Evolutionary conservation across 2,888 invertebrate species (phyloP).

Genomic region (Drosophila putrida): DNA sequence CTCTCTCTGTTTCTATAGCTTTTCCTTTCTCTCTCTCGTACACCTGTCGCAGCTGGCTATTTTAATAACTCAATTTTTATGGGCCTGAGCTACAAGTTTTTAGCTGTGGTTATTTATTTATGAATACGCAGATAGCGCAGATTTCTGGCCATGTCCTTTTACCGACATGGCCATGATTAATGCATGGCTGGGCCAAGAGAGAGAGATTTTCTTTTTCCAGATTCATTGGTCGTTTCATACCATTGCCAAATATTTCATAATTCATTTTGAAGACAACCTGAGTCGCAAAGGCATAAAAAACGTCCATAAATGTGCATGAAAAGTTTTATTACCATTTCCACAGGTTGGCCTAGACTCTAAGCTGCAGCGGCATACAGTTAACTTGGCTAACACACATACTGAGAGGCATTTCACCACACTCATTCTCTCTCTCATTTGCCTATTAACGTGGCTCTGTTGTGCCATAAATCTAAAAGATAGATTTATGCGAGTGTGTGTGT

Average conservation of each 20-base stretch:
- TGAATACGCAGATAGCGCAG: conserved; percentile 44
- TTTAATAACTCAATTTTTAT: conserved; percentile 79
- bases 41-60: conserved; percentile 51
- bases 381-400: conserved; percentile 25
- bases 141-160: conserved; percentile 62
- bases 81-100: conserved; percentile 48
- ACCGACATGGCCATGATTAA: conserved; percentile 66
- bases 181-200: conserved; percentile 38
- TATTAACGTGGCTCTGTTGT: conserved; percentile 70
- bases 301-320: conserved; percentile 67
- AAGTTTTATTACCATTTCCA: conserved; percentile 75
- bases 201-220: conserved; percentile 39
- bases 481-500: conserved; percentile 60
- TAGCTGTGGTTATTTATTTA: conserved; percentile 53
- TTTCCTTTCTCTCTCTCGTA: conserved; percentile 1
- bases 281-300: conserved; percentile 66
- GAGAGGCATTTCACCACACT: conserved; percentile 30
- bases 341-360: conserved; percentile 52
- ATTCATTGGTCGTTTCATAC: conserved; percentile 18
- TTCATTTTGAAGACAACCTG: conserved; percentile 60
- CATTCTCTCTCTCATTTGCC: conserved; percentile 62
- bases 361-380: conserved; percentile 26
- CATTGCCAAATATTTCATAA: conserved; percentile 74
- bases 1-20: not conserved
- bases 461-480: conserved; percentile 75